A percentile compares a stretch with the other conserved stretches of the same genome.
These are phyloP conservation scores for Oreochromis niloticus DNA, from an alignment of 2,113 vertebrate genomes.

Conservation along the genomic window DNA sequence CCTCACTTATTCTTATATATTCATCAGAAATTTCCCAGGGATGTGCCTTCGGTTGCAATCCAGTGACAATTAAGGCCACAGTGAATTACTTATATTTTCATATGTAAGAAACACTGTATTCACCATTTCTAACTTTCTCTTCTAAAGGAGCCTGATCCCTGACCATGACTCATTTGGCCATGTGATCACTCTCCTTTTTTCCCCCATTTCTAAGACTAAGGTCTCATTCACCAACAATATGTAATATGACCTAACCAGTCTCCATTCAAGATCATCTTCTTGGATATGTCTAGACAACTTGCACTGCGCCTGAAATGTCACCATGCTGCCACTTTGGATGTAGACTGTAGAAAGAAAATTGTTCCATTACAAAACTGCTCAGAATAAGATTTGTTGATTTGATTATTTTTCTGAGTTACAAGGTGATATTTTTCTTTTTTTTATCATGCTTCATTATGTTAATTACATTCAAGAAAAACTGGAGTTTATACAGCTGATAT, in stretches of 20 bases:
- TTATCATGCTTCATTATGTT: neutral
- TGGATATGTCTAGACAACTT: neutral
- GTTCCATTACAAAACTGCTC: neutral
- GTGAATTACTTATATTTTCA: neutral
- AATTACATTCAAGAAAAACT: neutral
- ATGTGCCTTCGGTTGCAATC: neutral
- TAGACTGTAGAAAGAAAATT: neutral
- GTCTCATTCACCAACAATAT: neutral
- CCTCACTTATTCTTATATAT: neutral
- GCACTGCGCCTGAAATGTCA: neutral
- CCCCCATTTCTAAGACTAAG: neutral
- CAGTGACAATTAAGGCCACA: neutral
- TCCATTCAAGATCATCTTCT: neutral
- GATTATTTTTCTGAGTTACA: neutral
- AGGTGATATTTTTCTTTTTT: neutral
- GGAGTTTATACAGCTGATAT: neutral
- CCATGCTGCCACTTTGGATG: neutral
- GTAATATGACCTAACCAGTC: neutral
- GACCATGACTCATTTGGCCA: neutral
- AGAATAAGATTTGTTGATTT: neutral
- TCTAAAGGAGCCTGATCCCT: neutral
- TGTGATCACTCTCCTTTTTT: neutral
- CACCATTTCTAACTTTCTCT: neutral
- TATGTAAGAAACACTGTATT: neutral
- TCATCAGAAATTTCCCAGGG: fast-evolving